A percentile compares a stretch with the other conserved stretches of the same genome.
Conservation (phyloP, 2,797 vertebrate genomes). For the Ctenosaura bakeri region DNA sequence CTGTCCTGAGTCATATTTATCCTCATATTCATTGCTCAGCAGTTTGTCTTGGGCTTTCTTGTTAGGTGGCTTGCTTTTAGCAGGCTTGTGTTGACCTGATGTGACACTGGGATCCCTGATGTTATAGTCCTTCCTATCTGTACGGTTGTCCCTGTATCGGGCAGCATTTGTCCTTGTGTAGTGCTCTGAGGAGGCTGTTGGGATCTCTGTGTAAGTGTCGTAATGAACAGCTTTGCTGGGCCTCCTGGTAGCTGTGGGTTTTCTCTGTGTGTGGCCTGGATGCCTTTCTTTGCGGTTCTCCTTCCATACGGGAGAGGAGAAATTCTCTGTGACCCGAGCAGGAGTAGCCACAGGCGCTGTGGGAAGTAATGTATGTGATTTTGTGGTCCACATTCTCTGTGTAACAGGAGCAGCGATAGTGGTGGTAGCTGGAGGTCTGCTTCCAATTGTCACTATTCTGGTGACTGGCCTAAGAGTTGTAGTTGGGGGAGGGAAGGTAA, state of each 20-base stretch:
- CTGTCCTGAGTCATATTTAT: constrained; percentile 83
- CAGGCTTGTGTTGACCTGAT: constrained; percentile 82
- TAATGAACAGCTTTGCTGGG: constrained; percentile 78
- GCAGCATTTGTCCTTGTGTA: constrained; percentile 74
- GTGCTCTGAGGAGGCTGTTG: constrained; percentile 74
- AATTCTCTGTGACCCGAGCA: constrained; percentile 74
- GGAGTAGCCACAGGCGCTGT: constrained; percentile 59
- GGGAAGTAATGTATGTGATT: constrained; percentile 75
- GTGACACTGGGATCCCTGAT: constrained; percentile 78
- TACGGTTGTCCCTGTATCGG: constrained; percentile 88
- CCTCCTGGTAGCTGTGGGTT: constrained; percentile 68
- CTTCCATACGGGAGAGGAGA: constrained; percentile 78
- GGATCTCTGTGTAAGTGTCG: constrained; percentile 67
- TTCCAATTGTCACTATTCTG: constrained; percentile 60
- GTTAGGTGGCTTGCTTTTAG: constrained; percentile 84
- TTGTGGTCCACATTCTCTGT: constrained; percentile 82
- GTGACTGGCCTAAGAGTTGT: constrained; percentile 72
- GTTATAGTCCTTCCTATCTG: constrained; percentile 84
- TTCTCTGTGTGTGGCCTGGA: constrained; percentile 64
- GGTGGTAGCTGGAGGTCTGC: constrained; percentile 63
- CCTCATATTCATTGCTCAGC: constrained; percentile 90
- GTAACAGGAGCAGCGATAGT: constrained; percentile 76
- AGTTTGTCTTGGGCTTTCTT: constrained; percentile 86
- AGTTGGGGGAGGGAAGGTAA: constrained; percentile 75
- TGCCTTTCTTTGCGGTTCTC: constrained; percentile 82